phyloP scores from a whole-genome alignment of 2,797 vertebrate species.

The Synaphobranchus kaupii region DNA sequence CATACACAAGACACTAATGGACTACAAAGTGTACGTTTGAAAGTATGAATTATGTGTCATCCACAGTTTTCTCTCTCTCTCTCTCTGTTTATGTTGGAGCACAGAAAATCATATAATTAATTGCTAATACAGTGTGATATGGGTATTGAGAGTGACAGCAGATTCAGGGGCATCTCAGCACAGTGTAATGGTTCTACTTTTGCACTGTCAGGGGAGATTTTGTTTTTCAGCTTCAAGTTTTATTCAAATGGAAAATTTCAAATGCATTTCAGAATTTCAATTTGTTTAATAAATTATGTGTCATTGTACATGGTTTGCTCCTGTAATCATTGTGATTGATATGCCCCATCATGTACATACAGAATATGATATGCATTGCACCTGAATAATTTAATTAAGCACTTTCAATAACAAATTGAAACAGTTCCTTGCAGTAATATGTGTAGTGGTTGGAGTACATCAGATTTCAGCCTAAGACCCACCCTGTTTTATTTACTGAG shows the following conservation, averaged over 20 bases:
- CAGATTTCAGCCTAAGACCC: not conserved
- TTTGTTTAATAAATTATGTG: too few species aligned
- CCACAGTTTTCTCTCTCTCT: not conserved
- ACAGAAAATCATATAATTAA: not conserved
- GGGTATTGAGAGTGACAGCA: not conserved
- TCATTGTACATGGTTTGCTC: not conserved
- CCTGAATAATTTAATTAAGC: not conserved
- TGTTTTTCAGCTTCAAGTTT: not conserved
- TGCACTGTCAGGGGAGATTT: not conserved
- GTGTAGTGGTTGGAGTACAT: not conserved
- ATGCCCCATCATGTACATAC: not conserved
- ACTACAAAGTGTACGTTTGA: not conserved
- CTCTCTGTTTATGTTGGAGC: not conserved
- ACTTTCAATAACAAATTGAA: not conserved
- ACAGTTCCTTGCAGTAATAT: not conserved
- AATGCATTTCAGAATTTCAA: too few species aligned
- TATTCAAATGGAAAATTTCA: not conserved
- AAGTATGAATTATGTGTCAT: not conserved
- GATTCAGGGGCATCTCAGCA: not conserved
- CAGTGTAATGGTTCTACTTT: not conserved
- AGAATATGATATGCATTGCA: not conserved
- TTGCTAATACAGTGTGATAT: not conserved
- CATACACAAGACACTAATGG: not conserved
- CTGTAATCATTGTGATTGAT: not conserved
- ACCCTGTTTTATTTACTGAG: not conserved